Evolutionary conservation across 2,113 vertebrate species (phyloP), one percentile per base, ranked within the genome.

Genomic region (Toxotes chatareus): DNA sequence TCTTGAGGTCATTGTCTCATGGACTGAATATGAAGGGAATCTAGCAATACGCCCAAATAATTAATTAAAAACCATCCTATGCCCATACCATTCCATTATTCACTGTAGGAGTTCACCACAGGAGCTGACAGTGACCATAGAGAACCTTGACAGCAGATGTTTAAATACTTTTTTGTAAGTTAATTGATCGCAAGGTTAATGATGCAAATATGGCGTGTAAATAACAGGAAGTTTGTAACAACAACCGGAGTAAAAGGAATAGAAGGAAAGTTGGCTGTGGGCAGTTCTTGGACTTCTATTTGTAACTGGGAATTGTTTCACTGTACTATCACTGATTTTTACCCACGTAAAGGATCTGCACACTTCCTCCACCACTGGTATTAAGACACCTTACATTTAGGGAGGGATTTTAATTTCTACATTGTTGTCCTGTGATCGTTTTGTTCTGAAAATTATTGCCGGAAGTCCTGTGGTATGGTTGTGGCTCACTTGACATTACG

Each of bases 401-500:
- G 49, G 49, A 21, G 5, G 49, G 49, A 51, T 21, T 51, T 51
- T 21, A 8, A 53, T n/a, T 9, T 53, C 51, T 27, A 27, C 53
- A 13, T 23, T 3, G 19, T 23, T n/a, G 51, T 4, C 7, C 9
- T 7, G 62, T 44, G 5, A 1, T 9, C 5, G n/a, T 38, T 78
- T 85, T 89, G 21, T 57, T 84, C 79, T 77, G 69, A 79, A 84
- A 73, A 23, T 4, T 1, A 2, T 1, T 0, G 5, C 71, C 64
- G 89, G 84, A 93, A 80, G 65, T 87, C 0, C 0, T 0, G 0
- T 0, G 16, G 0, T 64, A 55, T 57, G 4, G 53, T 66, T 19
- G 8, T 6, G 4, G 0, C 23, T 23, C 0, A 0, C 83, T 91
- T 92, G 65, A 85, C 78, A 17, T 63, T 40, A 84, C 76, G 63